These are phyloP conservation scores for Leptopilina clavipes DNA, from an alignment of 1,140 invertebrate species.

Conservation along the genomic window DNA sequence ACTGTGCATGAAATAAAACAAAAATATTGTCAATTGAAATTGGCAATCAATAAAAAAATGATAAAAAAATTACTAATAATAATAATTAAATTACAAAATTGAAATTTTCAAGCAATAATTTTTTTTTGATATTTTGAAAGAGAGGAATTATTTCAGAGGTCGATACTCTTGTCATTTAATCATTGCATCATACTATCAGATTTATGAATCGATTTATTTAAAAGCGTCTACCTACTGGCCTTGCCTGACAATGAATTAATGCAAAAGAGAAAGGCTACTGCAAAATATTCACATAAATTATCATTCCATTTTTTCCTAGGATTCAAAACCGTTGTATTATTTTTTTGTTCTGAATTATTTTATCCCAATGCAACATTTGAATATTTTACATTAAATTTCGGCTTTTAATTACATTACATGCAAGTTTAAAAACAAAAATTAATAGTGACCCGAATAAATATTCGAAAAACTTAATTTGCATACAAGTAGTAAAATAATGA, in stretches of 20 bases:
- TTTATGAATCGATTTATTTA: slow-evolving; percentile 15
- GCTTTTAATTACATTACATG: not conserved
- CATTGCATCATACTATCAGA: not conserved
- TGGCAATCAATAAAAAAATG: not conserved
- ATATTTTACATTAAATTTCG: too few species aligned
- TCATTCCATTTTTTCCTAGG: not conserved
- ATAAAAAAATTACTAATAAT: not conserved
- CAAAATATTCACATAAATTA: slow-evolving; percentile 19
- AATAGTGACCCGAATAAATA: not conserved
- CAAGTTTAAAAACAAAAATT: not conserved
- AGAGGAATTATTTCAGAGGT: not conserved
- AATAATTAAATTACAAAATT: too few species aligned
- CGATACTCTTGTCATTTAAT: not conserved
- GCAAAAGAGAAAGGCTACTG: slow-evolving; percentile 32
- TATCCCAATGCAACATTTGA: too few species aligned
- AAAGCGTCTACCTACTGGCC: slow-evolving; percentile 26
- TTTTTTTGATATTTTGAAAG: not conserved
- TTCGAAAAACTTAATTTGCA: not conserved
- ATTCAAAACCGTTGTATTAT: not conserved
- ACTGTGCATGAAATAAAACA: slow-evolving; percentile 68
- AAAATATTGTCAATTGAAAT: not conserved
- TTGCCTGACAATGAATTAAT: slow-evolving; percentile 32
- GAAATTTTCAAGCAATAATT: too few species aligned
- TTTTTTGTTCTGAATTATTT: not conserved
- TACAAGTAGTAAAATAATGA: slow-evolving; percentile 15